Evolutionary conservation across 2,888 invertebrate genomes (phyloP), one percentile per base, ranked within the genome.

Genomic region (Halictus ligatus): DNA sequence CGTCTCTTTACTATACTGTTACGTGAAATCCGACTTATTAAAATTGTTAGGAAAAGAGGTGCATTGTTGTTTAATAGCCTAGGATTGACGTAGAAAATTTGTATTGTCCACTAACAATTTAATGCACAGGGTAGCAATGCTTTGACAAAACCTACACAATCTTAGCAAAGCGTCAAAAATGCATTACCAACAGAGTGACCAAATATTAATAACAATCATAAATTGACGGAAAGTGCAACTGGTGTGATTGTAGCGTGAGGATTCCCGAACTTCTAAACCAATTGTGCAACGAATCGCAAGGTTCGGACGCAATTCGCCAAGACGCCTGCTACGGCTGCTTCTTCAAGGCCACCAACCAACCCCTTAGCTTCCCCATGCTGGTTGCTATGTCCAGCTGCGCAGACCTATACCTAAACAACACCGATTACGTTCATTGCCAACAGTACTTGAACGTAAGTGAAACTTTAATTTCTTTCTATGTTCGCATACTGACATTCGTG

Each of bases 261-360:
- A 94, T 95, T 67, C 87, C 95, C 84, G 96, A 96, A 90, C 94
- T 97, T 79, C 93, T 97, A 15, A 97, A 96, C 92, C 94, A 97
- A 84, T 96, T 97, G 85, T 97, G 97, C 93, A 97, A 96, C 90
- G 96, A 96, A 60, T 96, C 97, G n/a, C 97, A 97, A 93, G 96
- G 96, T 25, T 96, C 96, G 2, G 96, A 96, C 89, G 95, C 96
- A 7, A 96, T 96, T 58, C 90, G 95, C 82, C 96, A 97, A 83
- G 97, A 97, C 94, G 96, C 96, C 21, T 97, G 97, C 91, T 96
- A 97, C 86, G 96, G 96, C 40, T 97, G 97, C 92, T 97, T 97
- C 92, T 96, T 96, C 83, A 95, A 96, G 88, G 96, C 96, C 4
- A 96, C 96, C 71, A 92, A 90, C 81, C 90, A 91, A 84, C 88